phyloP scores from a whole-genome alignment of 1,140 invertebrate species.

The Drosophila nannoptera region DNA sequence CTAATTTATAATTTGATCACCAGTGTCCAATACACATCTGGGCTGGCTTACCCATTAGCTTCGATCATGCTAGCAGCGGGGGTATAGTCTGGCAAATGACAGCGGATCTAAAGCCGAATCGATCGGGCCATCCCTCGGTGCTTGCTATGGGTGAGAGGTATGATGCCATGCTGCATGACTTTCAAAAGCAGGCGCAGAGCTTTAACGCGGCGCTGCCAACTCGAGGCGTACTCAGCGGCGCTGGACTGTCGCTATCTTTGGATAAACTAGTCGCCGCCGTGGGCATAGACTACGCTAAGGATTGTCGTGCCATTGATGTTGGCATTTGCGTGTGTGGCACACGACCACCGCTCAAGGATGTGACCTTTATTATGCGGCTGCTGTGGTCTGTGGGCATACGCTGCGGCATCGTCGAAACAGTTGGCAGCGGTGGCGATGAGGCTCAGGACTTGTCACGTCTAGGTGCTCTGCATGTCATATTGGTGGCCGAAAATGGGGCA shows the following conservation, averaged over 20 bases:
- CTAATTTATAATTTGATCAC: neutral
- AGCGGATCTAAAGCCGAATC: conserved; percentile 70
- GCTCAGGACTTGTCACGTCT: conserved; percentile 84
- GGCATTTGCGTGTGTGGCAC: conserved; percentile 84
- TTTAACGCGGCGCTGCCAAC: conserved; percentile 69
- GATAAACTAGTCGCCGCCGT: conserved; percentile 84
- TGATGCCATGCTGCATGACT: conserved; percentile 79
- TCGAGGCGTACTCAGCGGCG: conserved; percentile 80
- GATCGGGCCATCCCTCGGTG: conserved; percentile 61
- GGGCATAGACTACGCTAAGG: conserved; percentile 76
- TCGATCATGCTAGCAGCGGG: conserved; percentile 62
- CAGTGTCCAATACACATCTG: conserved; percentile 77
- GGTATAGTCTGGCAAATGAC: conserved; percentile 78
- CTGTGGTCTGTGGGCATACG: conserved; percentile 80
- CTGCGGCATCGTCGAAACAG: conserved; percentile 78
- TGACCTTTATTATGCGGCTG: conserved; percentile 80
- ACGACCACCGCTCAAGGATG: conserved; percentile 82
- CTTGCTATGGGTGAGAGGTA: conserved; percentile 80
- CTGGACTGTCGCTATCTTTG: conserved; percentile 87
- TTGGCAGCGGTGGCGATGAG: conserved; percentile 80
- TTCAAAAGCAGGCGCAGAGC: conserved; percentile 74
- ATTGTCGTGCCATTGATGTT: conserved; percentile 81
- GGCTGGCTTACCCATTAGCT: conserved; percentile 68
- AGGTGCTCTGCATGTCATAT: conserved; percentile 83
- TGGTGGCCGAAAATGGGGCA: conserved; percentile 83